These are phyloP conservation scores for Chrysomela aeneicollis DNA, from an alignment of 2,888 invertebrate genomes.

Conservation along the genomic window DNA sequence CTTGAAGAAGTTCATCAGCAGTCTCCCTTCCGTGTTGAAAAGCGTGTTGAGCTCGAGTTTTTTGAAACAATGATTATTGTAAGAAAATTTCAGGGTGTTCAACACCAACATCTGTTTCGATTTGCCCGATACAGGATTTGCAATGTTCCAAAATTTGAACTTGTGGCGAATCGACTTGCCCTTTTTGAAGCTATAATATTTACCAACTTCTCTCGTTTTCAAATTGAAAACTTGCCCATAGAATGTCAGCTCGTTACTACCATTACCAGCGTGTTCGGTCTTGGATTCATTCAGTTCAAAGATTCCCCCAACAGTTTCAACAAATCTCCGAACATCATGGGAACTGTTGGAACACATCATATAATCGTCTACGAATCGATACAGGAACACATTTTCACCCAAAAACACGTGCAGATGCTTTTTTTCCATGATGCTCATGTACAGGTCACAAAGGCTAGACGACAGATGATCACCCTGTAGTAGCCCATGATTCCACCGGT, in stretches of 20 bases:
- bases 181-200: slow-evolving; percentile 31
- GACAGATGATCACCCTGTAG: slow-evolving; percentile 46
- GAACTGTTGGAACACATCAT: slow-evolving; percentile 41
- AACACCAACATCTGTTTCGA: slow-evolving; percentile 25
- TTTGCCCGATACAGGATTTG: slow-evolving; percentile 25
- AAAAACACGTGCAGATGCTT: slow-evolving; percentile 28
- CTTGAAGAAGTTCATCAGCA: slow-evolving; percentile 43
- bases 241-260: slow-evolving; percentile 33
- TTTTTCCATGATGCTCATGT: slow-evolving; percentile 37
- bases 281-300: slow-evolving; percentile 40
- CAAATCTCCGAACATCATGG: slow-evolving; percentile 32
- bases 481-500: slow-evolving; percentile 44
- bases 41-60: slow-evolving; percentile 40
- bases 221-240: slow-evolving; percentile 44
- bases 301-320: slow-evolving; percentile 14
- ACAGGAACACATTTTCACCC: slow-evolving; percentile 28
- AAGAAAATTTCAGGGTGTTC: slow-evolving; percentile 34
- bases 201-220: slow-evolving; percentile 37
- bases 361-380: slow-evolving; percentile 45
- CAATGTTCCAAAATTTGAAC: slow-evolving; percentile 44
- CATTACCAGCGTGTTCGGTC: slow-evolving; percentile 28
- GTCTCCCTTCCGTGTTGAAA: slow-evolving; percentile 36
- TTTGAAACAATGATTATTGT: slow-evolving; percentile 39
- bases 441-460: slow-evolving; percentile 41
- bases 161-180: slow-evolving; percentile 33